A percentile compares a stretch with the other conserved stretches of the same genome.
These are phyloP conservation scores for Rissa tridactyla DNA, from an alignment of 2,113 vertebrate species.

Conservation along the genomic window DNA sequence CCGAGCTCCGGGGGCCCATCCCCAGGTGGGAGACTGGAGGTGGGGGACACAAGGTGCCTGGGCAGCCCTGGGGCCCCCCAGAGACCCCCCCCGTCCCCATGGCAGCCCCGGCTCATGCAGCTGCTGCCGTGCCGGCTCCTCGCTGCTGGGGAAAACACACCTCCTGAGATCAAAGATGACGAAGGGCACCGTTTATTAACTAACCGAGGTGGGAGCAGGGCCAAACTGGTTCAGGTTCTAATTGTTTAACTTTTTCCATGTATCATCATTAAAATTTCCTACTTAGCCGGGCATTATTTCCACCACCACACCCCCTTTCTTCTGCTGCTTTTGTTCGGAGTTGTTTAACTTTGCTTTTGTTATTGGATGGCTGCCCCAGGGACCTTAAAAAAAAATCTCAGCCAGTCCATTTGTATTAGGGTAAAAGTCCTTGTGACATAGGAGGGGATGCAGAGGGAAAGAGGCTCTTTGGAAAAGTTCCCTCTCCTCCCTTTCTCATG, in stretches of 20 bases:
- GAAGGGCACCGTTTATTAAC: background rate
- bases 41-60: background rate
- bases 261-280: constrained; percentile 41
- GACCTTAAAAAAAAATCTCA: background rate
- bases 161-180: accelerated
- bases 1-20: accelerated
- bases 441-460: background rate
- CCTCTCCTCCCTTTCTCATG: background rate
- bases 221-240: constrained; percentile 6
- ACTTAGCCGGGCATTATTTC: background rate
- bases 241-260: constrained; percentile 55
- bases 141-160: background rate
- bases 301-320: background rate
- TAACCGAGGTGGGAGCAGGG: background rate
- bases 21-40: background rate
- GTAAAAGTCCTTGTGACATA: background rate
- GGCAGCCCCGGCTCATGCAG: background rate
- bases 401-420: background rate
- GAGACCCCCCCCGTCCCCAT: background rate
- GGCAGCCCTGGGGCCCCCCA: background rate
- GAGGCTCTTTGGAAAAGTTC: background rate
- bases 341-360: constrained; percentile 34
- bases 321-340: constrained; percentile 20
- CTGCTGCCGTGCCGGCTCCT: background rate
- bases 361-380: background rate